Conservation (phyloP, 1,140 invertebrate species). For the Procambarus clarkii region DNA sequence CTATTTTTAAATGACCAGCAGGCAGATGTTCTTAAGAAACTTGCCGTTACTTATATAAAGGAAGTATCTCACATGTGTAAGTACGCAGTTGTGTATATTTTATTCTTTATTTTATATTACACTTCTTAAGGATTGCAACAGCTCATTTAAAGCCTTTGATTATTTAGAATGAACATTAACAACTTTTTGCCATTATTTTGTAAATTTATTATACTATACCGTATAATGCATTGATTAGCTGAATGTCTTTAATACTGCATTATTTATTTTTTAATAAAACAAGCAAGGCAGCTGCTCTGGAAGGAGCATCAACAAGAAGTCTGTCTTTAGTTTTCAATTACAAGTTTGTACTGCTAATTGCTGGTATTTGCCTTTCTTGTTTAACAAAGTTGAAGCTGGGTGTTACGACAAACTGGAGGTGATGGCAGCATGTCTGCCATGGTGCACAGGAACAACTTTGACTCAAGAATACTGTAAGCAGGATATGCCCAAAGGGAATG, state of each 20-base stretch:
- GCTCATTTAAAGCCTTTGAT: background rate
- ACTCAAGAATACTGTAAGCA: slow-evolving; percentile 61
- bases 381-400: slow-evolving; percentile 78
- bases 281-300: slow-evolving; percentile 54
- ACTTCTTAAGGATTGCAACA: background rate
- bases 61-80: slow-evolving; percentile 85
- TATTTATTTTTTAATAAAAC: slow-evolving; percentile 5
- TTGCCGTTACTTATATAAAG: slow-evolving; percentile 86
- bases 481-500: slow-evolving; percentile 41
- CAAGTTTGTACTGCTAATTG: slow-evolving; percentile 1
- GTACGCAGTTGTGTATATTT: slow-evolving; percentile 73
- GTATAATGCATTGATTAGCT: slow-evolving; percentile 24
- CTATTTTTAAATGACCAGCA: slow-evolving; percentile 88
- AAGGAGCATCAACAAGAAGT: background rate
- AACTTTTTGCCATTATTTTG: background rate
- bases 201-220: background rate
- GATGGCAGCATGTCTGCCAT: slow-evolving; percentile 83
- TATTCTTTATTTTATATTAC: background rate
- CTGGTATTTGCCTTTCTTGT: slow-evolving; percentile 61
- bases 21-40: slow-evolving; percentile 84
- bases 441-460: slow-evolving; percentile 75
- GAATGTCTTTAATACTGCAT: slow-evolving; percentile 35
- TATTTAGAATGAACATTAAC: slow-evolving; percentile 13
- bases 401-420: slow-evolving; percentile 84
- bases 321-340: background rate